Percentiles rank a stretch among this genome's conserved stretches.
Conservation (phyloP, 2,113 vertebrate genomes). For the Eptesicus fuscus region DNA sequence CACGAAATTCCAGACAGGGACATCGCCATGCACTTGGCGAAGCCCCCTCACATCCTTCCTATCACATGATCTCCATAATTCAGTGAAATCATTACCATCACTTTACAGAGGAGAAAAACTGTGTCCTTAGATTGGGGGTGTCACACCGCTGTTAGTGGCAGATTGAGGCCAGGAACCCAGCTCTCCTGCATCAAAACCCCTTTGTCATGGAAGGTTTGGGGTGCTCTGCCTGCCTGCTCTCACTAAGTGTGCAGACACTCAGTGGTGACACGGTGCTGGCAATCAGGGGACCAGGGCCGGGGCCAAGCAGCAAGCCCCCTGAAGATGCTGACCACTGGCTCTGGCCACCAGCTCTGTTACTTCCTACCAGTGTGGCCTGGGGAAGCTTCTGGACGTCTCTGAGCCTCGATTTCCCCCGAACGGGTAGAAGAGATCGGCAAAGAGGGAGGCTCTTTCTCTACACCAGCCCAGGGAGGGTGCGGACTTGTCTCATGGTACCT, state of each 20-base stretch:
- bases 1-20: neutral
- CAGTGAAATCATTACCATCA: neutral
- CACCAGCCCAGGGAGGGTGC: neutral
- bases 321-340: neutral
- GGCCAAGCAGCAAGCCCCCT: neutral
- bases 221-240: neutral
- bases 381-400: neutral
- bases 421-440: neutral
- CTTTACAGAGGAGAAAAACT: neutral
- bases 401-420: neutral
- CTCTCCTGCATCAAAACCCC: neutral
- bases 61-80: neutral
- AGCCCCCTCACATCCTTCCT: neutral
- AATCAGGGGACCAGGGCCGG: neutral
- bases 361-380: neutral
- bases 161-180: neutral
- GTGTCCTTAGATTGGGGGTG: neutral
- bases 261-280: no score
- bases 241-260: neutral
- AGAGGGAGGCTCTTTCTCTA: neutral
- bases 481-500: neutral
- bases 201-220: neutral
- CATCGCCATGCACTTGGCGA: neutral
- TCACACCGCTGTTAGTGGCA: neutral
- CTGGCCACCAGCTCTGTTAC: neutral